phyloP scores from a whole-genome alignment of 2,888 invertebrate genomes.

The Alentia gelatinosa region DNA sequence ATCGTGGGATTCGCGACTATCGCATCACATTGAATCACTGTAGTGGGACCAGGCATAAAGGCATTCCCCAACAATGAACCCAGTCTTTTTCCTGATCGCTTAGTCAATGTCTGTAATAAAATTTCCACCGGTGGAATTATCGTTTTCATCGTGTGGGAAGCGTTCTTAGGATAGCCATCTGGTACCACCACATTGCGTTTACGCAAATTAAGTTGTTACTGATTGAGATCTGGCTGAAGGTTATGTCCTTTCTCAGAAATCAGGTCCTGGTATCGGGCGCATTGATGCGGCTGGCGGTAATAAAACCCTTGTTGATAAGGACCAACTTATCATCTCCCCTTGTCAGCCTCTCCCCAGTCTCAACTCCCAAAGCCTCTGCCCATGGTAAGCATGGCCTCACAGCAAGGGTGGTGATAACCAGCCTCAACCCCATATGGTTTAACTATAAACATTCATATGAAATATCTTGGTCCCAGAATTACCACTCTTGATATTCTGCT shows the following conservation, averaged over 20 bases:
- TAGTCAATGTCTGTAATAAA: neutral
- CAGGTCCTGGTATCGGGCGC: neutral
- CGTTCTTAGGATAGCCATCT: neutral
- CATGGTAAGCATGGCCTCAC: no score
- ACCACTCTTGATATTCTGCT: no score
- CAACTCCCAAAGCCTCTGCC: no score
- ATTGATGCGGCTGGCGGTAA: neutral
- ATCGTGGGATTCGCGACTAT: no score
- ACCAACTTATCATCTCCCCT: neutral
- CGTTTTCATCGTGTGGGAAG: neutral
- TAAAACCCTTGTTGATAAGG: neutral
- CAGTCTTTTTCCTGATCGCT: neutral
- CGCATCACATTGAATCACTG: no score
- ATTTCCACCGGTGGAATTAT: neutral
- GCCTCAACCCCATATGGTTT: no score
- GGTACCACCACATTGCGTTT: neutral
- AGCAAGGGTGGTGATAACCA: no score
- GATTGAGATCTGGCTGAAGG: neutral
- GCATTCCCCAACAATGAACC: neutral
- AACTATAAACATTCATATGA: no score
- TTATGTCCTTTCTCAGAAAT: no score
- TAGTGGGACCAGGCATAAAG: no score
- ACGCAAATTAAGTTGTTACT: neutral
- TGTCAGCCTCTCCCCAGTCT: neutral
- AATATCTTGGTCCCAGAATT: no score